phyloP scores from a whole-genome alignment of 2,797 vertebrate genomes.

The Morelia viridis region DNA sequence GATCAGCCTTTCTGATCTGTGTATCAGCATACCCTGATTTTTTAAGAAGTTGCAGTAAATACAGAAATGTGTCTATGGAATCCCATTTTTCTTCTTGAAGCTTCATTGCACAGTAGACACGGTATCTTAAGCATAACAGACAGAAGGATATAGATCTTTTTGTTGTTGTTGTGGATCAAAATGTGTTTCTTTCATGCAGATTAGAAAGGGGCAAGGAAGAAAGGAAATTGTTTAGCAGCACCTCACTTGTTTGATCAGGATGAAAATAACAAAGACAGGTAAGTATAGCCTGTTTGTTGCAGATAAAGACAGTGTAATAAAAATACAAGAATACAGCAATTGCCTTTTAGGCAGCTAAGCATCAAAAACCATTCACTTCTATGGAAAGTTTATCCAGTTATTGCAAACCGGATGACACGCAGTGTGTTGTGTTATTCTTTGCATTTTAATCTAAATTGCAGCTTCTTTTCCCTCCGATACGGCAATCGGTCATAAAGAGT shows the following conservation, averaged over 20 bases:
- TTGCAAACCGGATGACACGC: constrained; percentile 84
- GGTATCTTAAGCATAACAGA: constrained; percentile 24
- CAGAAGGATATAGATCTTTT: constrained; percentile 11
- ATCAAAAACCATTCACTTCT: constrained; percentile 86
- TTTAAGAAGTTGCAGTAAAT: constrained; percentile 12
- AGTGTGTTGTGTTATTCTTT: constrained; percentile 82
- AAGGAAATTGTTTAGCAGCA: constrained; percentile 62
- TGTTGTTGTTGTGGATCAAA: constrained; percentile 16
- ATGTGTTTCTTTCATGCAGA: constrained; percentile 50
- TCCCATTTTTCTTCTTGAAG: constrained; percentile 13
- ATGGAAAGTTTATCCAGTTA: constrained; percentile 95
- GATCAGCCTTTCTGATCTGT: background rate
- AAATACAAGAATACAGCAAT: constrained; percentile 76
- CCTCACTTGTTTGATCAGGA: constrained; percentile 68
- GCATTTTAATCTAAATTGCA: constrained; percentile 95
- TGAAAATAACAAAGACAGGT: constrained; percentile 63
- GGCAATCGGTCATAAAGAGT: constrained; percentile 95
- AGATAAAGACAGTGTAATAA: constrained; percentile 91
- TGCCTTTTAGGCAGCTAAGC: constrained; percentile 86
- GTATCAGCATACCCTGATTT: background rate
- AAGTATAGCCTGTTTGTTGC: constrained; percentile 78
- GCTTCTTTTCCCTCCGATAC: constrained; percentile 87
- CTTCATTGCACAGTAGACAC: background rate
- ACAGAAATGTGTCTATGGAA: background rate
- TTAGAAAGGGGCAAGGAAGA: background rate